Conservation (phyloP, 2,888 invertebrate species). For the Lycia hirtaria region DNA sequence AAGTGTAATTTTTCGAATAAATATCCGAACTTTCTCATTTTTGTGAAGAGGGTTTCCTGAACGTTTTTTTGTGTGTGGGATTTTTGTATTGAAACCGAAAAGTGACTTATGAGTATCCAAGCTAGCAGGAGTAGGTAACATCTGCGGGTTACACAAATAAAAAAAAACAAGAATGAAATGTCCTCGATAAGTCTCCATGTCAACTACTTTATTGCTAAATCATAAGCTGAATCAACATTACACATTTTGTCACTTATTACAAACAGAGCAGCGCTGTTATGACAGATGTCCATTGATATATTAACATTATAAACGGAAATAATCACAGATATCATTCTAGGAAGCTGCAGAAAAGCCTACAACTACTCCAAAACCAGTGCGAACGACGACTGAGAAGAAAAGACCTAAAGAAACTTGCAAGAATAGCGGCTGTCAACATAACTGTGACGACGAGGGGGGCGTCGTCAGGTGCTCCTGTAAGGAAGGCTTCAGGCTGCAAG, state of each 20-base stretch:
- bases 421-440: constrained; percentile 67
- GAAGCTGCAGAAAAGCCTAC: constrained; percentile 62
- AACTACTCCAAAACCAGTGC: constrained; percentile 53
- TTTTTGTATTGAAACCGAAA: too few relatives aligned
- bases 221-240: background rate
- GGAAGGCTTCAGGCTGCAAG: constrained; percentile 66
- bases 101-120: too few relatives aligned
- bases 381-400: constrained; percentile 48
- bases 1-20: too few relatives aligned
- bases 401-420: constrained; percentile 59
- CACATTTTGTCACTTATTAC: background rate
- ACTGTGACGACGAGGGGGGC: constrained; percentile 67
- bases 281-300: background rate
- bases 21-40: too few relatives aligned
- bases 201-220: background rate
- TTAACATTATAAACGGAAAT: background rate
- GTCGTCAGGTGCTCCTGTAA: constrained; percentile 63
- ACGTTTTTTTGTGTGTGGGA: too few relatives aligned
- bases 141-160: too few relatives aligned
- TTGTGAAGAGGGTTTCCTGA: too few relatives aligned
- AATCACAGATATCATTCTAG: constrained; percentile 43
- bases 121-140: too few relatives aligned
- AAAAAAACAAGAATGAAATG: background rate
- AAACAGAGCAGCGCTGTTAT: too few relatives aligned
- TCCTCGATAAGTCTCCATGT: background rate